phyloP scores from a whole-genome alignment of 2,113 vertebrate species.

The Notothenia coriiceps region DNA sequence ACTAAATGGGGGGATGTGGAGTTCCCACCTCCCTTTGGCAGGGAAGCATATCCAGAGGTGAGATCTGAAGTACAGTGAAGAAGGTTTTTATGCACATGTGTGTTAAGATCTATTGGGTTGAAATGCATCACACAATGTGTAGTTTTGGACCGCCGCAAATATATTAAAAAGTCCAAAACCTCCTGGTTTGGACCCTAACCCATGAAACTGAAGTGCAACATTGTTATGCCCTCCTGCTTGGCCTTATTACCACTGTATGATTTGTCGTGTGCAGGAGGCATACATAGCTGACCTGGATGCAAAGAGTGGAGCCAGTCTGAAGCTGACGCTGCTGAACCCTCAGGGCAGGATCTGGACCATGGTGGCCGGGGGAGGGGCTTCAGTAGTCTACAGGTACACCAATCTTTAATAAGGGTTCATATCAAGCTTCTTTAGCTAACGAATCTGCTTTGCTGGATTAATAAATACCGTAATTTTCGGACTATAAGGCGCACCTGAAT shows the following conservation, averaged over 20 bases:
- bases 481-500: too few relatives aligned
- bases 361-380: constrained; percentile 98
- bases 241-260: neutral
- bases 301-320: constrained; percentile 97
- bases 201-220: neutral
- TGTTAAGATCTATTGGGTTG: neutral
- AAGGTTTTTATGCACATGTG: neutral
- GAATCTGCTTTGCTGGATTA: neutral
- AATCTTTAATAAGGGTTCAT: neutral
- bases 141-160: neutral
- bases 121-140: neutral
- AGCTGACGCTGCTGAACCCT: constrained; percentile 95
- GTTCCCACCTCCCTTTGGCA: constrained; percentile 97
- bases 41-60: constrained; percentile 98
- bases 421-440: neutral
- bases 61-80: constrained; percentile 42
- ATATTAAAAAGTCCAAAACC: neutral
- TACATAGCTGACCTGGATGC: constrained; percentile 98
- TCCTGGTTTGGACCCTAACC: too few relatives aligned
- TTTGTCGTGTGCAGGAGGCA: constrained; percentile 88
- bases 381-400: constrained; percentile 95
- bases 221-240: neutral
- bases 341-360: constrained; percentile 98
- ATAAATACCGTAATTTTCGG: too few relatives aligned
- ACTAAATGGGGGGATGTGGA: constrained; percentile 97